These are phyloP conservation scores for Danaus chrysippus DNA, from an alignment of 2,888 invertebrate species.

Conservation along the genomic window DNA sequence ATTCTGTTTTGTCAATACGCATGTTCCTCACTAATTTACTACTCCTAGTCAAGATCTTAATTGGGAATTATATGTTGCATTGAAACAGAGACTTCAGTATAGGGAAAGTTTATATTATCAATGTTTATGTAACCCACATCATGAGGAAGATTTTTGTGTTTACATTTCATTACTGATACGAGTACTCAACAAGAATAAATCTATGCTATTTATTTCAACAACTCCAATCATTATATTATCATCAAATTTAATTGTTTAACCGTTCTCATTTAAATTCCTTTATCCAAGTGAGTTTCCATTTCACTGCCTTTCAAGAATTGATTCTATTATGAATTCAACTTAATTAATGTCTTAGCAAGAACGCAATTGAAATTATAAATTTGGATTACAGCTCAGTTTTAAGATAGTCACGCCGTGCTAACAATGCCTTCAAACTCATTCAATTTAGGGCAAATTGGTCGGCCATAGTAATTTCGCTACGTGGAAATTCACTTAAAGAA, in stretches of 20 bases:
- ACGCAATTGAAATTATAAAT: conserved; percentile 53
- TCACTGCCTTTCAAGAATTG: conserved; percentile 24
- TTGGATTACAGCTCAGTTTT: conserved; percentile 43
- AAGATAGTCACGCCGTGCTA: conserved; percentile 40
- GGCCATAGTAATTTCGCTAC: conserved; percentile 32
- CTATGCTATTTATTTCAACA: conserved; percentile 2
- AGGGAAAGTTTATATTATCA: too few species aligned
- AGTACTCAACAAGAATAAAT: too few species aligned
- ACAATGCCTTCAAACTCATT: conserved; percentile 56
- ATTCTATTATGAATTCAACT: conserved; percentile 31
- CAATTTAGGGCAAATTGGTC: conserved; percentile 49
- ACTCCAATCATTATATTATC: conserved; percentile 1
- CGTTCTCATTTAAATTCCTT: conserved; percentile 18
- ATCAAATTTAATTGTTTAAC: conserved; percentile 14
- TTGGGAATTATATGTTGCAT: too few species aligned
- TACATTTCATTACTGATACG: too few species aligned
- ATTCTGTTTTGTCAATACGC: too few species aligned
- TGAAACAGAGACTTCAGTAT: too few species aligned
- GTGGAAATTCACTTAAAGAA: conserved; percentile 29
- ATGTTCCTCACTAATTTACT: too few species aligned
- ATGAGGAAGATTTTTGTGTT: too few species aligned
- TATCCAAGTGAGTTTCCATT: conserved; percentile 20
- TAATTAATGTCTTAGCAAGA: conserved; percentile 33
- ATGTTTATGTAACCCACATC: too few species aligned
- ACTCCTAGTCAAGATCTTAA: too few species aligned